These are phyloP conservation scores for Spodoptera littoralis DNA, from an alignment of 2,888 invertebrate species.

Conservation along the genomic window DNA sequence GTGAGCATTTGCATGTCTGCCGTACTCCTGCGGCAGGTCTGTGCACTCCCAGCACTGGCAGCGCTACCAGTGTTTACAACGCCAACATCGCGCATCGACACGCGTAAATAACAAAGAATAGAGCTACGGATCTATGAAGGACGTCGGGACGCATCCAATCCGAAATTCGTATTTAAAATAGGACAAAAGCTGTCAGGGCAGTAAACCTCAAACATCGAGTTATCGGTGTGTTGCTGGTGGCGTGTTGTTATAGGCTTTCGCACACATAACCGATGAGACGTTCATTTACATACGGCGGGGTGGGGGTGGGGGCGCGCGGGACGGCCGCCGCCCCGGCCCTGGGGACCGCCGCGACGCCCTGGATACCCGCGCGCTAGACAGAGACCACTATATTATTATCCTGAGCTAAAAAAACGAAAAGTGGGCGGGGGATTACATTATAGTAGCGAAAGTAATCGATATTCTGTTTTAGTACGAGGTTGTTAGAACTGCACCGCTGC, in stretches of 20 bases:
- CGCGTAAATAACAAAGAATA: conserved; percentile 58
- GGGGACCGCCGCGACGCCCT: conserved; percentile 72
- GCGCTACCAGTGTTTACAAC: conserved; percentile 61
- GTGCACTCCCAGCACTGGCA: conserved; percentile 49
- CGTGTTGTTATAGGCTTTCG: conserved; percentile 69
- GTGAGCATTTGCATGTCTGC: conserved; percentile 77
- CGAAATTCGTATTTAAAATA: conserved; percentile 83
- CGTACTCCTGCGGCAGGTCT: conserved; percentile 56
- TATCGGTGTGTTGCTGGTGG: conserved; percentile 67
- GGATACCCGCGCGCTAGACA: conserved; percentile 73
- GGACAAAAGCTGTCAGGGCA: conserved; percentile 87
- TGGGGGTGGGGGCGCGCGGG: conserved; percentile 60
- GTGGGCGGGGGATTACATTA: conserved; percentile 90
- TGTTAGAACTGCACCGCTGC: conserved; percentile 86
- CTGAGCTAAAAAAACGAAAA: conserved; percentile 86
- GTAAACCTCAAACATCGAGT: conserved; percentile 82
- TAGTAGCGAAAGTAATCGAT: conserved; percentile 90
- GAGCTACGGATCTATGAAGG: conserved; percentile 54
- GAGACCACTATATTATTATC: conserved; percentile 86
- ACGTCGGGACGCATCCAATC: conserved; percentile 78
- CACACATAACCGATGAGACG: conserved; percentile 83
- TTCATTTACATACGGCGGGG: conserved; percentile 88
- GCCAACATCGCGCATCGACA: conserved; percentile 36
- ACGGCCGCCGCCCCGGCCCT: conserved; percentile 66
- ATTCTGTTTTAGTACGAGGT: conserved; percentile 89